phyloP scores from a whole-genome alignment of 1,140 invertebrate species.

The Neuroterus valhalla region DNA sequence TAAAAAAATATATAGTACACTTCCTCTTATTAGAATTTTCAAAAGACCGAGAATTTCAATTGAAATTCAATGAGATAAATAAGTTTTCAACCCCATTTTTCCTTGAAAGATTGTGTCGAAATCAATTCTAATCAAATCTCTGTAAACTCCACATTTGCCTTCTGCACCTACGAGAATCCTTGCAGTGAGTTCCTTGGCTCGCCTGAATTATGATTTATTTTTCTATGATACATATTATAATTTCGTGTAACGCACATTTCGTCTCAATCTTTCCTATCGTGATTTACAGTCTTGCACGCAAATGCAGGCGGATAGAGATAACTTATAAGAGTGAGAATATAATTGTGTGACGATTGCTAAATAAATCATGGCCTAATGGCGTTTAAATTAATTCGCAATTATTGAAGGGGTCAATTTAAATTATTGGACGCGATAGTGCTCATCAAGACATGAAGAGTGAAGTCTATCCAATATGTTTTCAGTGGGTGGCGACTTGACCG shows the following conservation, averaged over 20 bases:
- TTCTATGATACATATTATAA: constrained; percentile 21
- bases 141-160: neutral
- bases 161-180: constrained; percentile 22
- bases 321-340: constrained; percentile 1
- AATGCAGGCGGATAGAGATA: constrained; percentile 28
- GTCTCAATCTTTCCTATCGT: constrained; percentile 13
- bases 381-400: constrained; percentile 25
- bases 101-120: neutral
- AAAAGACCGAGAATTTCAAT: too few relatives aligned
- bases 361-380: constrained; percentile 14
- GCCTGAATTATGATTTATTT: constrained; percentile 14
- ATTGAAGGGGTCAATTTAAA: constrained; percentile 9
- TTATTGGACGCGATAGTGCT: constrained; percentile 10
- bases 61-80: too few relatives aligned
- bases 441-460: constrained; percentile 7
- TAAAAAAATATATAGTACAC: too few relatives aligned
- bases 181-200: neutral
- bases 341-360: constrained; percentile 5
- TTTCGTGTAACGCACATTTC: constrained; percentile 19
- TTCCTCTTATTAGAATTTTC: too few relatives aligned
- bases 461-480: neutral
- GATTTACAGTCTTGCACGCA: neutral
- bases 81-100: too few relatives aligned
- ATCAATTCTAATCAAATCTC: constrained; percentile 5
- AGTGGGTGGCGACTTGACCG: too few relatives aligned